phyloP scores from a whole-genome alignment of 2,888 invertebrate species.

The Drosophila anomelani region DNA sequence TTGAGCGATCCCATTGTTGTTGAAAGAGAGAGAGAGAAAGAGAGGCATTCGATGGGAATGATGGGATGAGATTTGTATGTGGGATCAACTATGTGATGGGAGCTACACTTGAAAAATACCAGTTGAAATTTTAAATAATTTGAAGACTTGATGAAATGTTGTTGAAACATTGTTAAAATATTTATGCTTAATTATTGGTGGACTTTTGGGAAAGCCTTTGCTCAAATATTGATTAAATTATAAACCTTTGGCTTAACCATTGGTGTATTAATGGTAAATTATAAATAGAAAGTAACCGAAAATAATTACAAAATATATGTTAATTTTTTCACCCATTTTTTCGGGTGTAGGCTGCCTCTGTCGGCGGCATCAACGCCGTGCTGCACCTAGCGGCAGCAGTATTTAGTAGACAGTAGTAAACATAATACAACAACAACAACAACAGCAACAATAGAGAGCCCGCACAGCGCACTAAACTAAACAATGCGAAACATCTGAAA shows the following conservation, averaged over 20 bases:
- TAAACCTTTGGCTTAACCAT: not conserved
- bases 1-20: slow-evolving; percentile 61
- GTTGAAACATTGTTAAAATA: no score
- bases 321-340: not conserved
- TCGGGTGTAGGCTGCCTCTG: slow-evolving; percentile 15
- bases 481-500: slow-evolving; percentile 74
- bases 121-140: not conserved
- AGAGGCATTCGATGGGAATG: slow-evolving; percentile 25
- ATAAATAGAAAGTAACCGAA: no score
- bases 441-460: slow-evolving; percentile 39
- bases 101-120: not conserved
- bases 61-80: slow-evolving; percentile 16
- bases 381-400: slow-evolving; percentile 61
- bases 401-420: slow-evolving; percentile 57
- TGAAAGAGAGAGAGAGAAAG: slow-evolving; percentile 1
- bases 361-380: slow-evolving; percentile 51
- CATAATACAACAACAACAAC: slow-evolving; percentile 67
- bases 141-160: not conserved
- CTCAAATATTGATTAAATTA: not conserved
- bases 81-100: slow-evolving; percentile 15
- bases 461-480: slow-evolving; percentile 68
- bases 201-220: not conserved
- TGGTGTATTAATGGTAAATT: not conserved
- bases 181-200: not conserved
- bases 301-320: not conserved